These are phyloP conservation scores for Frankliniella fusca DNA, from an alignment of 2,888 invertebrate genomes.

Conservation along the genomic window DNA sequence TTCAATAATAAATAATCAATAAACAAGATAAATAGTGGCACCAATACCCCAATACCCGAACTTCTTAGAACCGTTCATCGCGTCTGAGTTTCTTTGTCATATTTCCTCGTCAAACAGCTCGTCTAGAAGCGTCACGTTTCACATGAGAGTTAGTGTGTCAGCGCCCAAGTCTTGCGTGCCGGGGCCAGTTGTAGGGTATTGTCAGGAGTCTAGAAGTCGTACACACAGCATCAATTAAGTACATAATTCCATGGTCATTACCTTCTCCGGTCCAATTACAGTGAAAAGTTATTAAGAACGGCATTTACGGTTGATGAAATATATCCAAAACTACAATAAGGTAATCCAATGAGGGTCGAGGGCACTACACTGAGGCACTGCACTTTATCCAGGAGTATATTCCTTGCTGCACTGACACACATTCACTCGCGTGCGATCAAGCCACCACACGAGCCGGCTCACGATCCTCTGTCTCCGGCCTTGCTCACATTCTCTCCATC, in stretches of 20 bases:
- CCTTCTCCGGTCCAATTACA: background rate
- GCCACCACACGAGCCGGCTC: background rate
- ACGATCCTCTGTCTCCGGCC: background rate
- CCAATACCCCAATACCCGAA: no score
- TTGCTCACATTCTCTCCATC: background rate
- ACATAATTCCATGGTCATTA: background rate
- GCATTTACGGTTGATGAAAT: background rate
- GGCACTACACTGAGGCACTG: constrained; percentile 15
- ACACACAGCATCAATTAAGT: background rate
- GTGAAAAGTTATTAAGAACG: no score
- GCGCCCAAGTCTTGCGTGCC: background rate
- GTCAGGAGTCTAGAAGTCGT: constrained; percentile 2
- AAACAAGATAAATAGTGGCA: no score
- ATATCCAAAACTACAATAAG: background rate
- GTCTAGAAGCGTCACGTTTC: background rate
- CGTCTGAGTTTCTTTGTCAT: no score
- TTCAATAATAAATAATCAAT: no score
- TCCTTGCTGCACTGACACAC: constrained; percentile 19
- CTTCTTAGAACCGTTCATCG: no score
- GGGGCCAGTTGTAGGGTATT: background rate
- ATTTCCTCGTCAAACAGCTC: no score
- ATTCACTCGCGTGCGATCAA: constrained; percentile 13
- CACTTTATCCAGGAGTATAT: background rate
- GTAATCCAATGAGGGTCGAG: constrained; percentile 1
- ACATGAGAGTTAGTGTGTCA: background rate